Evolutionary conservation across 1,140 invertebrate genomes (phyloP).

Genomic region (Heliconius nattereri): DNA sequence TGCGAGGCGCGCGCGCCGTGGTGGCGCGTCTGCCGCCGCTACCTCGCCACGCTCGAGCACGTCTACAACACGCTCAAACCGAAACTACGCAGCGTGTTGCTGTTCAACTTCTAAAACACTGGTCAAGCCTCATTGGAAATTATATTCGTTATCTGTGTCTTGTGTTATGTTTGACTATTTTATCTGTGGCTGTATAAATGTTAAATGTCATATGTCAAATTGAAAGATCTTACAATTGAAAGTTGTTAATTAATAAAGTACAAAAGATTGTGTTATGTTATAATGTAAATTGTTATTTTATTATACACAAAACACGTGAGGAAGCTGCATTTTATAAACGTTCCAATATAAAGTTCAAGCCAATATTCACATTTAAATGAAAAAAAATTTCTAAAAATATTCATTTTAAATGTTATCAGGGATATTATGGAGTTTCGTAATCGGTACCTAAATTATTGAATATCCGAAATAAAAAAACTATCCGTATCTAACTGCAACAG

Average conservation of each 20-base stretch:
- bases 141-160: not conserved
- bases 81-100: slow-evolving; percentile 56
- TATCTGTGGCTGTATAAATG: not conserved
- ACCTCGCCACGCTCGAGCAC: slow-evolving; percentile 52
- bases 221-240: not conserved
- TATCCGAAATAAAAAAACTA: too few relatives aligned
- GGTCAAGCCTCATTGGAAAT: slow-evolving; percentile 28
- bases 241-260: not conserved
- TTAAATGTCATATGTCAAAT: not conserved
- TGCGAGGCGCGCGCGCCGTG: slow-evolving; percentile 49
- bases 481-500: too few relatives aligned
- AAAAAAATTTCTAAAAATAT: too few relatives aligned
- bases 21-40: slow-evolving; percentile 53
- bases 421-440: too few relatives aligned
- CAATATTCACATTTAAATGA: too few relatives aligned
- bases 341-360: too few relatives aligned
- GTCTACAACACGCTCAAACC: slow-evolving; percentile 65
- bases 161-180: not conserved
- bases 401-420: too few relatives aligned
- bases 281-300: not conserved
- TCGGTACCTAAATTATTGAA: too few relatives aligned
- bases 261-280: not conserved
- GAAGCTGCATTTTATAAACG: too few relatives aligned
- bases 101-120: slow-evolving; percentile 60
- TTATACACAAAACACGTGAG: too few relatives aligned